Conservation (phyloP, 2,797 vertebrate genomes). For the Ciconia nigra region DNA sequence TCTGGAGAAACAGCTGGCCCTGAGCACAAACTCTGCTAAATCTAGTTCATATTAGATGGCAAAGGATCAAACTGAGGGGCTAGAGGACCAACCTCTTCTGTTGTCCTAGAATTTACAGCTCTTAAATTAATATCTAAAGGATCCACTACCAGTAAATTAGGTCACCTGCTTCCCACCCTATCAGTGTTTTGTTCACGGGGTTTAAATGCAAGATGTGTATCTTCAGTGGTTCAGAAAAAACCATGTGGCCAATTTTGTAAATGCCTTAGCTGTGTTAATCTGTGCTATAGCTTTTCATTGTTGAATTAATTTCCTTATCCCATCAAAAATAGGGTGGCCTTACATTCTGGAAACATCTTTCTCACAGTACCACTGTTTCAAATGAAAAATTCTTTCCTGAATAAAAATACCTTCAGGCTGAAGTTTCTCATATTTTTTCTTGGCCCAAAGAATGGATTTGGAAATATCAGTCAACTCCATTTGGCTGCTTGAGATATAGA, state of each 20-base stretch:
- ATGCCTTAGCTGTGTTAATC: background rate
- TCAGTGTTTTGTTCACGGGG: background rate
- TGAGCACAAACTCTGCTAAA: background rate
- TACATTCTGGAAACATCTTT: background rate
- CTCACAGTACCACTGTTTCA: background rate
- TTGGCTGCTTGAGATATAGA: background rate
- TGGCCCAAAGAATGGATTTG: background rate
- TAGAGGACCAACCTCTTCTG: background rate
- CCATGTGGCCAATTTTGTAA: background rate
- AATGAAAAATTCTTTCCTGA: background rate
- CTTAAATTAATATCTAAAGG: background rate
- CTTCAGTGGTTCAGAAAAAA: background rate
- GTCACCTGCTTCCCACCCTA: background rate
- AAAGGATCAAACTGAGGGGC: background rate
- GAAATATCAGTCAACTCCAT: background rate
- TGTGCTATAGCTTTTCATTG: background rate
- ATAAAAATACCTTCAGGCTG: background rate
- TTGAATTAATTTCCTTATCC: background rate
- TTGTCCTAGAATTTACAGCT: background rate
- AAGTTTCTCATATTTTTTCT: background rate
- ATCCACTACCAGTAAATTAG: background rate
- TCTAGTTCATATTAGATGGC: background rate
- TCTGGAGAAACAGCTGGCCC: background rate
- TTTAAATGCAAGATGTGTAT: background rate
- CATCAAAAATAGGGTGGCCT: background rate